Conservation (phyloP, 1,140 invertebrate species). For the Planococcus citri region DNA sequence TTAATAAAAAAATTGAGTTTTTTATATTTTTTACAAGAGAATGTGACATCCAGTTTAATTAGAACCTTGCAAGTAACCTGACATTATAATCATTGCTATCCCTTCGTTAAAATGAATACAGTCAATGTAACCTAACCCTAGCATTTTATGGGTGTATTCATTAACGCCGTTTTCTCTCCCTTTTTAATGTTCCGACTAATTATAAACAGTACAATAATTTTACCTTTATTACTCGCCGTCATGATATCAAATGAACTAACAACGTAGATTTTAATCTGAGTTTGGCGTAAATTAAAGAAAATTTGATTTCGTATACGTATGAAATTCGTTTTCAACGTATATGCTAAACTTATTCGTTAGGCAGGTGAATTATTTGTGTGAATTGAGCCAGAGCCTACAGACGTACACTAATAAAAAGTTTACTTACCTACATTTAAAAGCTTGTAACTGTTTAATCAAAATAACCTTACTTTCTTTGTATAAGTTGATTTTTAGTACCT, state of each 20-base stretch:
- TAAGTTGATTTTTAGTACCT: too few relatives aligned
- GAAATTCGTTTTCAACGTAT: too few relatives aligned
- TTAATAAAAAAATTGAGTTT: background rate
- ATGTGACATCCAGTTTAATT: conserved; percentile 2
- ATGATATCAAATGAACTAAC: conserved; percentile 4
- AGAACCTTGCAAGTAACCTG: conserved; percentile 1
- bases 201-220: conserved; percentile 8
- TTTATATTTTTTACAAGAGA: background rate
- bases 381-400: too few relatives aligned
- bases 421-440: too few relatives aligned
- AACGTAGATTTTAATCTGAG: background rate
- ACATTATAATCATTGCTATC: conserved; percentile 7
- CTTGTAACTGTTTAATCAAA: too few relatives aligned
- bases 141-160: conserved; percentile 7
- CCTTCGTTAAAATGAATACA: conserved; percentile 2
- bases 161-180: conserved; percentile 5
- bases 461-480: too few relatives aligned
- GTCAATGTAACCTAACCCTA: conserved; percentile 6
- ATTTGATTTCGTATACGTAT: background rate
- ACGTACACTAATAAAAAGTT: too few relatives aligned
- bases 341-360: too few relatives aligned
- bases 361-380: too few relatives aligned
- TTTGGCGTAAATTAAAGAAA: background rate
- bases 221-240: conserved; percentile 2
- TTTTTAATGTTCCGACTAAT: background rate